Base-by-base conservation (phyloP, 2,113 vertebrate genomes). In the Thomomys bottae region DNA sequence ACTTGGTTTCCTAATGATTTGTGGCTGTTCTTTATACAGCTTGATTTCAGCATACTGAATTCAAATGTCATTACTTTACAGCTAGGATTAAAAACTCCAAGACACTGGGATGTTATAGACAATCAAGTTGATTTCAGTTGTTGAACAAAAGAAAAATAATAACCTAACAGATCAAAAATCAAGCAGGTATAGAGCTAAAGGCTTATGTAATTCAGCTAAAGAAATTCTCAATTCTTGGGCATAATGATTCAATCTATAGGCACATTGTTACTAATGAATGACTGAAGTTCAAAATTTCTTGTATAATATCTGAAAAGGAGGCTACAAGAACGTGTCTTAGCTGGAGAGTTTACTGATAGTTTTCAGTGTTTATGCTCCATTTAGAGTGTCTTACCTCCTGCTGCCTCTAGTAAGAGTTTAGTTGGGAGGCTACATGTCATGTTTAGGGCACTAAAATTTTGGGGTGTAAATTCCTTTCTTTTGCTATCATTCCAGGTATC, bases 1-100 rank as follows among this genome's bases (percentile, higher is more conserved):
- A 88, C 93, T 57, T 88, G 59, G 23, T 28, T 91, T 38, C 78
- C 24, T 66, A 81, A 71, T 90, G 20, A 82, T 92, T 87, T 92
- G 45, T 70, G 49, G 34, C 54, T 88, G n/a, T 85, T 91, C 12
- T 59, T 72, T 21, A 42, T 66, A 21, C 0, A 23, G 38, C n/a
- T 64, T 91, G 81, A 83, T 40, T 84, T 88, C 93, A 24, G 54
- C 59, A 88, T 45, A 34, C 17, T 57, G 61, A 9, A 73, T 88
- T 91, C 77, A 72, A 76, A 8, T 71, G 30, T 82, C 86, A 79
- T 78, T 78, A 59, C 90, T 61, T 72, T 8, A 38, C 28, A 93
- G n/a, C 40, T 78, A n/a, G n/a, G 91, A 96, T 78, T 63, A 92
- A 95, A 95, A 70, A 76, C 23, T 91, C 68, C 15, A 83, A 78